Percentiles rank a stretch among this genome's conserved stretches.
These are phyloP conservation scores for Brachymystax lenok DNA, from an alignment of 2,797 vertebrate species.

Conservation along the genomic window DNA sequence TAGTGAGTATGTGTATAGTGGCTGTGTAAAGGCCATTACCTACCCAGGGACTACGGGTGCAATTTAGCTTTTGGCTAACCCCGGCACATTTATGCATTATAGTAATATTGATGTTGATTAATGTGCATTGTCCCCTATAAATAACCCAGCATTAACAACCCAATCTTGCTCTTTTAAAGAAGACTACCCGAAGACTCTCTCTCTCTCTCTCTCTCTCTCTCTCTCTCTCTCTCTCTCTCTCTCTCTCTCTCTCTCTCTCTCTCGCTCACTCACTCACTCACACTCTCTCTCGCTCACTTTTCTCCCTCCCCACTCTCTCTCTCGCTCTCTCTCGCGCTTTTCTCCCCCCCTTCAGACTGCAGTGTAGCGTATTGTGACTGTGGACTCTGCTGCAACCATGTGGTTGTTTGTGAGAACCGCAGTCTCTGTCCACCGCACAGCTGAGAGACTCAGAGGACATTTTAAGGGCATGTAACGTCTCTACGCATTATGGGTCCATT, in stretches of 20 bases:
- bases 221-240: neutral
- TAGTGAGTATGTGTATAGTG: too few species aligned
- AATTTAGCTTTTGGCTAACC: too few species aligned
- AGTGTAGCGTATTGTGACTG: neutral
- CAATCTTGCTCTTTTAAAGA: too few species aligned
- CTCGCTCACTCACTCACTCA: too few species aligned
- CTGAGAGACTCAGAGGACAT: slow-evolving; percentile 48
- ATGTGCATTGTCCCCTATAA: too few species aligned
- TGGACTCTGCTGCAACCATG: slow-evolving; percentile 51
- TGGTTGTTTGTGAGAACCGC: slow-evolving; percentile 21
- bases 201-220: too few species aligned
- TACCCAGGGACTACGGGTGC: neutral
- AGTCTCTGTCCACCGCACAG: neutral
- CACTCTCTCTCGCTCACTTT: neutral
- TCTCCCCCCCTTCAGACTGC: neutral
- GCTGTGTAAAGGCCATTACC: too few species aligned
- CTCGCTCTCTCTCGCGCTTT: too few species aligned
- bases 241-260: neutral
- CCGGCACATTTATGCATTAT: too few species aligned
- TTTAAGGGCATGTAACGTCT: slow-evolving; percentile 63
- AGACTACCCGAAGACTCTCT: neutral
- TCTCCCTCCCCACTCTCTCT: neutral
- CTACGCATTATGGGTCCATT: slow-evolving; percentile 46
- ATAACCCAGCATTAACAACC: too few species aligned
- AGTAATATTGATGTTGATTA: too few species aligned